A percentile compares a stretch with the other conserved stretches of the same genome.
These are phyloP conservation scores for Phrynocephalus guinanensis DNA, from an alignment of 2,797 vertebrate species.

Conservation along the genomic window DNA sequence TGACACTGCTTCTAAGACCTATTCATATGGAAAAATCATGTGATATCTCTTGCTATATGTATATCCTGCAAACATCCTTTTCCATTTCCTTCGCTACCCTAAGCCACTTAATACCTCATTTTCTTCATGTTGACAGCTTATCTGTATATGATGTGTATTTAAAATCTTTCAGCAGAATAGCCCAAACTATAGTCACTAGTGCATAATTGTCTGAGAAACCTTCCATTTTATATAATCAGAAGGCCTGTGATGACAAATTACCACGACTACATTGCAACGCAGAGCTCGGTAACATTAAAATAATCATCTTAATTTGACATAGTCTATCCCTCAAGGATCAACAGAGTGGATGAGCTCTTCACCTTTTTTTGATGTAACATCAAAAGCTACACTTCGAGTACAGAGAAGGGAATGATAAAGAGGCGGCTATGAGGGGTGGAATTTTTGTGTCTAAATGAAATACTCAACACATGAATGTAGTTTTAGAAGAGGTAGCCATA, in stretches of 20 bases:
- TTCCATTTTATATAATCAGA: neutral
- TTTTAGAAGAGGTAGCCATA: too few relatives aligned
- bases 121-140: neutral
- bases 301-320: neutral
- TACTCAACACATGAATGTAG: too few relatives aligned
- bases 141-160: neutral
- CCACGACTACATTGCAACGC: neutral
- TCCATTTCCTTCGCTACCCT: neutral
- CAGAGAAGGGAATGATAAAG: neutral
- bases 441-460: too few relatives aligned
- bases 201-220: neutral
- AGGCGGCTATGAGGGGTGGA: too few relatives aligned
- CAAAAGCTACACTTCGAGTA: neutral
- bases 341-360: neutral
- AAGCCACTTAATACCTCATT: neutral
- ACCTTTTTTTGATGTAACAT: neutral
- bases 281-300: neutral
- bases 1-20: neutral
- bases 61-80: neutral
- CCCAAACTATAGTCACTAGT: neutral
- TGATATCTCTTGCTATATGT: neutral
- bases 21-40: neutral
- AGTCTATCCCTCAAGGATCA: neutral
- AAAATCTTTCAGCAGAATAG: neutral
- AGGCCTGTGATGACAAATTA: neutral